Evolutionary conservation across 1,140 invertebrate species (phyloP).

Genomic region (Diorhabda carinulata): DNA sequence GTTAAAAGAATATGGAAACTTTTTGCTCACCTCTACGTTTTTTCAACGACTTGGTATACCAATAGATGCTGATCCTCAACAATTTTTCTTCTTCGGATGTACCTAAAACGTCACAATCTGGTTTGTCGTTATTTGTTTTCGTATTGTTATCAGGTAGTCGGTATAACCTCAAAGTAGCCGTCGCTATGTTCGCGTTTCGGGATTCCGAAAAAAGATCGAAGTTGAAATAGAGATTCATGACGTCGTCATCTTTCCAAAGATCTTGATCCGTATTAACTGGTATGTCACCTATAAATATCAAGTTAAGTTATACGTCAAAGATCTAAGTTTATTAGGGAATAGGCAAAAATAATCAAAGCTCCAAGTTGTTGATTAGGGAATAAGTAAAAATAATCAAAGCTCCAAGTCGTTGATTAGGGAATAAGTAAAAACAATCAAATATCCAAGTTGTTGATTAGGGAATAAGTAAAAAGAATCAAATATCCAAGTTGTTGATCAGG

Average conservation of each 20-base stretch:
- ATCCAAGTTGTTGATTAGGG: no score
- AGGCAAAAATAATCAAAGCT: no score
- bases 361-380: no score
- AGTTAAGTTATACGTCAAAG: no score
- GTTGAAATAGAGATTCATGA: conserved; percentile 57
- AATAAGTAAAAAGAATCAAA: no score
- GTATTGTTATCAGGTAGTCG: conserved; percentile 50
- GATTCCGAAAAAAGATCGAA: conserved; percentile 49
- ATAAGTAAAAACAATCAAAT: no score
- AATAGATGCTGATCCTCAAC: conserved; percentile 59
- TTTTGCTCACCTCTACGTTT: conserved; percentile 51
- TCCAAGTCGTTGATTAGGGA: no score
- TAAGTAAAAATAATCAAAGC: no score
- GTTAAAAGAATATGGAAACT: no score
- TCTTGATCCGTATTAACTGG: conserved; percentile 55
- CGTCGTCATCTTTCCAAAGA: conserved; percentile 50
- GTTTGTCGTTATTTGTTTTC: conserved; percentile 29
- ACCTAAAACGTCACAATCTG: conserved; percentile 38
- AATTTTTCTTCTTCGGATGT: conserved; percentile 53
- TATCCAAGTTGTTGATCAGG: no score
- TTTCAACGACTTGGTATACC: conserved; percentile 57
- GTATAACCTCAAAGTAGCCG: conserved; percentile 55
- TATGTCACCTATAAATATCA: conserved; percentile 48
- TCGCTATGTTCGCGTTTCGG: conserved; percentile 50
- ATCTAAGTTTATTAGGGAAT: no score